Evolutionary conservation across 2,888 invertebrate genomes (phyloP).

Genomic region (Penaeus monodon): DNA sequence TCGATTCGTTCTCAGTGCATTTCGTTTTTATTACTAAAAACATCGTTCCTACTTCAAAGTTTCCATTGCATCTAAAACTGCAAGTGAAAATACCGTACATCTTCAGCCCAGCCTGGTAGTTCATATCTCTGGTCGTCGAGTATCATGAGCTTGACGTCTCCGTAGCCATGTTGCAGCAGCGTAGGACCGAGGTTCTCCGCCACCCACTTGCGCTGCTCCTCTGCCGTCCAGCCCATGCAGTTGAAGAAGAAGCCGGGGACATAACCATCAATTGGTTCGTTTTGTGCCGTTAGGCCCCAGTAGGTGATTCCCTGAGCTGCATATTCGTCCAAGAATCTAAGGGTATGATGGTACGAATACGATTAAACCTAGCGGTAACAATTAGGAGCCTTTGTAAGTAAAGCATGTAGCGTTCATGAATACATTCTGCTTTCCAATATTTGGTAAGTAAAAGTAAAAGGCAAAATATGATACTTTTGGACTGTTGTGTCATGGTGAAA

Average conservation of each 20-base stretch:
- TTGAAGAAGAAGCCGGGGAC: conserved; percentile 77
- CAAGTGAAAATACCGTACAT: conserved; percentile 12
- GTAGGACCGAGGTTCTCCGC: conserved; percentile 81
- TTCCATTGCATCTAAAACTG: too few species aligned
- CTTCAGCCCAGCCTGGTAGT: conserved; percentile 76
- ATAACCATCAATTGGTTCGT: conserved; percentile 83
- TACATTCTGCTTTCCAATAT: too few species aligned
- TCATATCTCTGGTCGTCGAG: conserved; percentile 81
- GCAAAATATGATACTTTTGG: too few species aligned
- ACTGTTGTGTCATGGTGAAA: too few species aligned
- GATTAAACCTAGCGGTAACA: background rate
- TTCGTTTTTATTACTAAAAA: too few species aligned
- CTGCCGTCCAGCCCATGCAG: conserved; percentile 82
- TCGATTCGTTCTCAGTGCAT: too few species aligned
- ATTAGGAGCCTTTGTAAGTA: background rate
- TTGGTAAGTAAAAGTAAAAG: too few species aligned
- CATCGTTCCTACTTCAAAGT: too few species aligned
- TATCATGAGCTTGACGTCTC: conserved; percentile 78
- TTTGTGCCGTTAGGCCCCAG: conserved; percentile 90
- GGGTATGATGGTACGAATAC: background rate
- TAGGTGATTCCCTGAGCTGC: conserved; percentile 68
- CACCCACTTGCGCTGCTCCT: conserved; percentile 78
- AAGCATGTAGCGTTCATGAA: too few species aligned
- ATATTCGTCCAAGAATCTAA: conserved; percentile 60
- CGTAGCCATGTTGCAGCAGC: conserved; percentile 75